phyloP scores from a whole-genome alignment of 2,797 vertebrate genomes.

The Oryzias dopingdopingensis region DNA sequence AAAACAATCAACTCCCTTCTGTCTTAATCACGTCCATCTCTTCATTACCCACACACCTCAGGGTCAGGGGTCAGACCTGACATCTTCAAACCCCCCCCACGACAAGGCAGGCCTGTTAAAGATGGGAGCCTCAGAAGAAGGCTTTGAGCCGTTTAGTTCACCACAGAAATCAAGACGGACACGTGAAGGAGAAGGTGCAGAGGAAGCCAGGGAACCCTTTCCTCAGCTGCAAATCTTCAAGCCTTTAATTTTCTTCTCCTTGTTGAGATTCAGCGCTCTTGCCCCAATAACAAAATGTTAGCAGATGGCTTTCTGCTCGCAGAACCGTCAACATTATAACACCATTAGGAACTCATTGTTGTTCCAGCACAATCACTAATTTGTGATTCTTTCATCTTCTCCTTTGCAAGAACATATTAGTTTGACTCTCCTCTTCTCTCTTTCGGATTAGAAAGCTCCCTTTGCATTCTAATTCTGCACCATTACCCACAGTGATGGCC shows the following conservation, averaged over 20 bases:
- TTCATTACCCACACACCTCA: constrained; percentile 9
- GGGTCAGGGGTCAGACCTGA: constrained; percentile 17
- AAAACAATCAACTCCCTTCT: background rate
- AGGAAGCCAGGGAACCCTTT: constrained; percentile 33
- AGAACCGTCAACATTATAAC: constrained; percentile 8
- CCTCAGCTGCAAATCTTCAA: constrained; percentile 27
- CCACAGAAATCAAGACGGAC: constrained; percentile 62
- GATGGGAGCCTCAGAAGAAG: constrained; percentile 22
- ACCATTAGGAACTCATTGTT: constrained; percentile 4
- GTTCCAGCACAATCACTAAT: constrained; percentile 18
- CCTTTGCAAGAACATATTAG: constrained; percentile 32
- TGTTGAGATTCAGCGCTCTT: constrained; percentile 1
- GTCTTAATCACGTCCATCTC: background rate
- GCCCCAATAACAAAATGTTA: constrained; percentile 11
- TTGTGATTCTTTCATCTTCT: constrained; percentile 34
- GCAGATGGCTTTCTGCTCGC: constrained; percentile 3
- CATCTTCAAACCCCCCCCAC: constrained; percentile 5
- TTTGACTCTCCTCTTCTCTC: constrained; percentile 17
- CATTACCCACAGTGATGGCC: constrained; percentile 53
- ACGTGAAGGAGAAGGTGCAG: constrained; percentile 24
- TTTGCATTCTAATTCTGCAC: constrained; percentile 44
- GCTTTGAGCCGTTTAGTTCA: constrained; percentile 36
- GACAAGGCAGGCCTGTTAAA: constrained; percentile 13
- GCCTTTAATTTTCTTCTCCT: background rate
- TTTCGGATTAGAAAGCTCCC: constrained; percentile 15